Percentiles rank a stretch among this genome's conserved stretches.
Evolutionary conservation across 2,888 invertebrate genomes (phyloP).

Genomic region (Drosophila cracens): DNA sequence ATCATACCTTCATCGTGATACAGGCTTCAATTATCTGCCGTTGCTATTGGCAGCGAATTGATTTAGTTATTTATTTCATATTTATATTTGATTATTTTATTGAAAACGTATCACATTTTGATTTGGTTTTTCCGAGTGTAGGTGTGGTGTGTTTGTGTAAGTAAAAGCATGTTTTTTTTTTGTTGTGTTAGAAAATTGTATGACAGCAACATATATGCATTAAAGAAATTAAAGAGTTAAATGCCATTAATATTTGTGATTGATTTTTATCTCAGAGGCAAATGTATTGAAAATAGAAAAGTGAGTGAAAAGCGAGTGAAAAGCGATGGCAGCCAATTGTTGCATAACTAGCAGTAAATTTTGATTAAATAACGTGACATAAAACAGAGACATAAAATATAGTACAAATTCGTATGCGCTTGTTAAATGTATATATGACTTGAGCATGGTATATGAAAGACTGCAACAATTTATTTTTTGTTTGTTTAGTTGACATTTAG

Average conservation of each 20-base stretch:
- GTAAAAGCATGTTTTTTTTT: constrained; percentile 57
- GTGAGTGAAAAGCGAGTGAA: constrained; percentile 46
- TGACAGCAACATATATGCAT: constrained; percentile 69
- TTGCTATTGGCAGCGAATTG: constrained; percentile 86
- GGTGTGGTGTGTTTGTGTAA: constrained; percentile 56
- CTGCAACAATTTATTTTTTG: constrained; percentile 16
- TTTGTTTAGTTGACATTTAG: constrained; percentile 29
- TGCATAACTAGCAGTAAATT: constrained; percentile 24
- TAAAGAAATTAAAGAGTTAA: constrained; percentile 65
- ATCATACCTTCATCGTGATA: constrained; percentile 95
- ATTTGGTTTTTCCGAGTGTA: constrained; percentile 44
- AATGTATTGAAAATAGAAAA: constrained; percentile 34
- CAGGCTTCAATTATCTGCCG: constrained; percentile 98
- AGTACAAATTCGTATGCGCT: constrained; percentile 32
- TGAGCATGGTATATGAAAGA: constrained; percentile 25
- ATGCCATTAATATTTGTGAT: constrained; percentile 60
- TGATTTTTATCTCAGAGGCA: constrained; percentile 43
- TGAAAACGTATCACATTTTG: constrained; percentile 79
- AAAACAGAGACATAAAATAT: constrained; percentile 32
- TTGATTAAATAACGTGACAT: constrained; percentile 28
- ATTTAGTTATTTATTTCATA: constrained; percentile 63
- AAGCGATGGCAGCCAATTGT: constrained; percentile 47
- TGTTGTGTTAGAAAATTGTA: constrained; percentile 60
- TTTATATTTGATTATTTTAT: constrained; percentile 47
- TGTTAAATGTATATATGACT: constrained; percentile 31